phyloP scores from a whole-genome alignment of 2,113 vertebrate species.

The Gadus chalcogrammus region DNA sequence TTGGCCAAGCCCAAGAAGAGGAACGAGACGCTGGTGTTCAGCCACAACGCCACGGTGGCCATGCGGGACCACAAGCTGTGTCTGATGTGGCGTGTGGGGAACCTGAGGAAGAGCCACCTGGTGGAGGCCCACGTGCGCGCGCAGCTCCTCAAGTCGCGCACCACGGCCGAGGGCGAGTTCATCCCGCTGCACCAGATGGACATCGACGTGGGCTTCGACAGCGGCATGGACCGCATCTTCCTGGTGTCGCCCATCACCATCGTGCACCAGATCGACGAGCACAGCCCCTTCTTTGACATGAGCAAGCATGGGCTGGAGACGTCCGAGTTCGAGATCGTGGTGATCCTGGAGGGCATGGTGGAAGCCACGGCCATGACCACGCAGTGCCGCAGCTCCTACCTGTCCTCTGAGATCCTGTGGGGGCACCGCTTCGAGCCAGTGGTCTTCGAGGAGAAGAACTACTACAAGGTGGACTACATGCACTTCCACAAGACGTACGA shows the following conservation, averaged over 20 bases:
- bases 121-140: slow-evolving; percentile 94
- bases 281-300: slow-evolving; percentile 91
- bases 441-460: slow-evolving; percentile 93
- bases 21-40: slow-evolving; percentile 94
- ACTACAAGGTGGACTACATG: slow-evolving; percentile 96
- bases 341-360: slow-evolving; percentile 96
- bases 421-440: slow-evolving; percentile 95
- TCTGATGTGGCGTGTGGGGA: slow-evolving; percentile 96
- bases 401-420: slow-evolving; percentile 93
- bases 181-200: slow-evolving; percentile 94
- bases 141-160: slow-evolving; percentile 92
- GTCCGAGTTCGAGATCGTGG: slow-evolving; percentile 93
- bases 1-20: slow-evolving; percentile 98
- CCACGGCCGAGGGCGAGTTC: slow-evolving; percentile 92
- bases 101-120: slow-evolving; percentile 93
- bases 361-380: slow-evolving; percentile 98
- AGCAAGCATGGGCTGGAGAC: slow-evolving; percentile 90
- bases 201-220: slow-evolving; percentile 94
- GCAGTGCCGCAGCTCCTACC: slow-evolving; percentile 95
- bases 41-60: slow-evolving; percentile 89
- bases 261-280: slow-evolving; percentile 92
- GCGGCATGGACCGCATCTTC: slow-evolving; percentile 93
- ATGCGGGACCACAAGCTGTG: slow-evolving; percentile 94
- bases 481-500: slow-evolving; percentile 93
- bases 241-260: slow-evolving; percentile 94